A percentile compares a stretch with the other conserved stretches of the same genome.
phyloP scores from a whole-genome alignment of 1,140 invertebrate genomes.

The Teleopsis dalmanni region DNA sequence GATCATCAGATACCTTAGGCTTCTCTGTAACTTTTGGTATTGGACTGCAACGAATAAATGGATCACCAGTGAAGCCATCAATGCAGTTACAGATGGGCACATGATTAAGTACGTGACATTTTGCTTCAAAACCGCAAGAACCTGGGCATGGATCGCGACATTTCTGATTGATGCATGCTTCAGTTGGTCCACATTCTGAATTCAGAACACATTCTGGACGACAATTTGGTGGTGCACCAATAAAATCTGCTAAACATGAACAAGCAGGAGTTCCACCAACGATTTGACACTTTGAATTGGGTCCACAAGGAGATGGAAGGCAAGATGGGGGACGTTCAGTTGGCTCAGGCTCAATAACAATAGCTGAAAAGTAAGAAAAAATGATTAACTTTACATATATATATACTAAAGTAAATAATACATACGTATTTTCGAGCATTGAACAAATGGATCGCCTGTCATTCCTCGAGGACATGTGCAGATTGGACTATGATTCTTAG shows the following conservation, averaged over 20 bases:
- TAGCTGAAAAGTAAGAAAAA: conserved; percentile 8
- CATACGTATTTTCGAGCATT: conserved; percentile 46
- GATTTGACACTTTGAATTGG: conserved; percentile 69
- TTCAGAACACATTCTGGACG: conserved; percentile 68
- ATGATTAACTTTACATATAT: not conserved
- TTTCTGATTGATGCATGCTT: conserved; percentile 62
- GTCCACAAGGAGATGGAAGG: conserved; percentile 70
- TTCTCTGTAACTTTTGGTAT: conserved; percentile 23
- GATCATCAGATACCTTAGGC: conserved; percentile 46
- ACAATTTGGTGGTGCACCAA: conserved; percentile 68
- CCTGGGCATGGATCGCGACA: conserved; percentile 69
- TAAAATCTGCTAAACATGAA: conserved; percentile 65
- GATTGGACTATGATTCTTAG: conserved; percentile 55
- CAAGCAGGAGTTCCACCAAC: conserved; percentile 64
- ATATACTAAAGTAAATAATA: conserved; percentile 11
- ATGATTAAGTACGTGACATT: conserved; percentile 62
- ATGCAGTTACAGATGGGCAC: conserved; percentile 63
- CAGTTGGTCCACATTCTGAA: conserved; percentile 64
- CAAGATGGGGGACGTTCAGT: conserved; percentile 63
- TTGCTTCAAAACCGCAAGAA: conserved; percentile 62
- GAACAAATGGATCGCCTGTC: conserved; percentile 60
- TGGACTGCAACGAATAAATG: conserved; percentile 57
- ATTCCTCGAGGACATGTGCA: conserved; percentile 56
- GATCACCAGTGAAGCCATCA: conserved; percentile 59
- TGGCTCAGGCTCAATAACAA: conserved; percentile 36